A percentile compares a stretch with the other conserved stretches of the same genome.
Conservation (phyloP, 2,888 invertebrate genomes). For the Ochropacha duplaris region DNA sequence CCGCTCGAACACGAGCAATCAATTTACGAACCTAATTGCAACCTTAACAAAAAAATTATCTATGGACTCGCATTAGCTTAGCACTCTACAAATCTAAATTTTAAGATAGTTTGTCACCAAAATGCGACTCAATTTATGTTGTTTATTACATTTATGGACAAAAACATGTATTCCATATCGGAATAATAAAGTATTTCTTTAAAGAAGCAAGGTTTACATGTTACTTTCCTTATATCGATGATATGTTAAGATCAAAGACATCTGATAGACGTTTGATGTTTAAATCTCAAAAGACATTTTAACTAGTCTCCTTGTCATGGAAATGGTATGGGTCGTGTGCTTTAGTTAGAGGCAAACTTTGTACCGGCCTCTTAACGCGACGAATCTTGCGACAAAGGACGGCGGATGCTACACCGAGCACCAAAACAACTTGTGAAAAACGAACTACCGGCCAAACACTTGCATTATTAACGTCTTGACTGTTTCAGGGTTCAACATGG, state of each 20-base stretch:
- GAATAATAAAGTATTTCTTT: slow-evolving; percentile 11
- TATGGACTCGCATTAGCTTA: slow-evolving; percentile 3
- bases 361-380: slow-evolving; percentile 46
- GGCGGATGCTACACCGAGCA: slow-evolving; percentile 25
- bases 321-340: slow-evolving; percentile 51
- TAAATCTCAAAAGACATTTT: slow-evolving; percentile 62
- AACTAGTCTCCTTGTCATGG: slow-evolving; percentile 65
- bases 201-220: slow-evolving; percentile 19
- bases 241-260: slow-evolving; percentile 69
- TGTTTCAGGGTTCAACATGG: slow-evolving; percentile 6
- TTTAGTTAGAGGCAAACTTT: slow-evolving; percentile 49
- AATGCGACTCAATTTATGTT: neutral
- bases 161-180: neutral
- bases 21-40: slow-evolving; percentile 34
- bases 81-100: neutral
- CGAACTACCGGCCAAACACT: slow-evolving; percentile 35
- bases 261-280: slow-evolving; percentile 72
- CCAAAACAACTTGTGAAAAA: slow-evolving; percentile 49
- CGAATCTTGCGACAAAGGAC: slow-evolving; percentile 53
- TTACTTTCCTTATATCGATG: slow-evolving; percentile 69
- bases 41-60: slow-evolving; percentile 14
- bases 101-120: neutral
- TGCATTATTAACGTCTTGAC: slow-evolving; percentile 23
- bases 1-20: slow-evolving; percentile 32
- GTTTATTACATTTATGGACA: neutral